phyloP scores from a whole-genome alignment of 2,797 vertebrate species.

The Gymnocypris eckloni region DNA sequence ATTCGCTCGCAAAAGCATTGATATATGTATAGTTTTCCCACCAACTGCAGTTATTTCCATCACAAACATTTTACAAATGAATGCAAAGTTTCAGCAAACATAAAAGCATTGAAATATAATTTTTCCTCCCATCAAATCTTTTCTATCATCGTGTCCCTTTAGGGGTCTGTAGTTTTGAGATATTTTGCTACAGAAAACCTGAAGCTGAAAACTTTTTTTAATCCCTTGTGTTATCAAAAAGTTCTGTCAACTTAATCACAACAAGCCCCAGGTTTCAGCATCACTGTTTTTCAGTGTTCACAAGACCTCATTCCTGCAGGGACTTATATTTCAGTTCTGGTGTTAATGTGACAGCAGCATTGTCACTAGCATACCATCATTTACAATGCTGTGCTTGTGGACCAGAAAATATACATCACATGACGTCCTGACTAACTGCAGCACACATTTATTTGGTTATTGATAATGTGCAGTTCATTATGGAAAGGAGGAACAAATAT shows the following conservation, averaged over 20 bases:
- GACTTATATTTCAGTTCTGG: neutral
- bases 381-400: conserved; percentile 28
- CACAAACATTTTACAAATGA: neutral
- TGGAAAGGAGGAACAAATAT: conserved; percentile 19
- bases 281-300: neutral
- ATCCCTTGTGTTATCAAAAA: neutral
- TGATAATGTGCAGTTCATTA: conserved; percentile 2
- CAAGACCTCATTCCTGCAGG: neutral
- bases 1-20: neutral
- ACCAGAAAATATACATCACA: conserved; percentile 1
- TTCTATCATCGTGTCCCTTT: neutral
- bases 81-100: neutral
- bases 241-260: neutral
- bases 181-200: neutral
- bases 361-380: conserved; percentile 2
- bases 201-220: neutral
- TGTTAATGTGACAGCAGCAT: conserved; percentile 6
- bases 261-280: neutral
- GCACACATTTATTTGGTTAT: conserved; percentile 3
- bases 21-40: neutral
- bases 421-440: conserved; percentile 26
- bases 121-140: neutral
- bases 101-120: neutral
- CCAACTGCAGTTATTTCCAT: neutral
- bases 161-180: neutral